A percentile compares a stretch with the other conserved stretches of the same genome.
These are phyloP conservation scores for Agapornis roseicollis DNA, from an alignment of 2,113 vertebrate species.

Conservation along the genomic window DNA sequence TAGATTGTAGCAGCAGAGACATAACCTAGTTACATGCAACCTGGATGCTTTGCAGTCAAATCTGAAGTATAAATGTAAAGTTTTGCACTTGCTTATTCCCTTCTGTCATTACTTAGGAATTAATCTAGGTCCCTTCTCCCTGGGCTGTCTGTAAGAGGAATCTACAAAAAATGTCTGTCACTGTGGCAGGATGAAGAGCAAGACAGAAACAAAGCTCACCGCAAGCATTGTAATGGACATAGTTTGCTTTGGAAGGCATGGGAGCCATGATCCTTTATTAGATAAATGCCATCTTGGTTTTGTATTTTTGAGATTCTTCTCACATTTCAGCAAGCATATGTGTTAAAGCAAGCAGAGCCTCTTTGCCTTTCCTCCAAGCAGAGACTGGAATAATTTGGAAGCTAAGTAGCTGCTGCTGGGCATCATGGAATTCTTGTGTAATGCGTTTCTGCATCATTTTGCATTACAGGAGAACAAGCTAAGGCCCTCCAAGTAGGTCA, in stretches of 20 bases:
- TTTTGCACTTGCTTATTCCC: constrained; percentile 12
- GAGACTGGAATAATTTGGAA: neutral
- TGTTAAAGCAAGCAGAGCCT: neutral
- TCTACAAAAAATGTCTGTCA: neutral
- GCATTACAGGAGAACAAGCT: neutral
- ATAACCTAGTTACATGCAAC: constrained; percentile 58
- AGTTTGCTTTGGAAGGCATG: neutral
- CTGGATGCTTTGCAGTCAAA: constrained; percentile 58
- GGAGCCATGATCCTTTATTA: neutral
- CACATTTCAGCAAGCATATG: neutral
- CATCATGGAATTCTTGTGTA: neutral
- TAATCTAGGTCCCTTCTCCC: neutral
- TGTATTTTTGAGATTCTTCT: neutral
- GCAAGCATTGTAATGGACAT: neutral
- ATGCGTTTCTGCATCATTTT: neutral
- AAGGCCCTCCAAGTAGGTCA: neutral
- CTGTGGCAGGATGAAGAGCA: neutral
- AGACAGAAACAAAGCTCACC: neutral
- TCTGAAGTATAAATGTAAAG: constrained; percentile 44
- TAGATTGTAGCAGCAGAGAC: constrained; percentile 63
- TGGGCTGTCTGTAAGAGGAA: neutral
- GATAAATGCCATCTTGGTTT: neutral
- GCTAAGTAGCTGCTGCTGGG: neutral
- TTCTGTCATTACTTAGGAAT: constrained; percentile 12
- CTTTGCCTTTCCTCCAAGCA: neutral